Base-by-base conservation (phyloP, 1,140 invertebrate species). In the Solenopsis invicta region DNA sequence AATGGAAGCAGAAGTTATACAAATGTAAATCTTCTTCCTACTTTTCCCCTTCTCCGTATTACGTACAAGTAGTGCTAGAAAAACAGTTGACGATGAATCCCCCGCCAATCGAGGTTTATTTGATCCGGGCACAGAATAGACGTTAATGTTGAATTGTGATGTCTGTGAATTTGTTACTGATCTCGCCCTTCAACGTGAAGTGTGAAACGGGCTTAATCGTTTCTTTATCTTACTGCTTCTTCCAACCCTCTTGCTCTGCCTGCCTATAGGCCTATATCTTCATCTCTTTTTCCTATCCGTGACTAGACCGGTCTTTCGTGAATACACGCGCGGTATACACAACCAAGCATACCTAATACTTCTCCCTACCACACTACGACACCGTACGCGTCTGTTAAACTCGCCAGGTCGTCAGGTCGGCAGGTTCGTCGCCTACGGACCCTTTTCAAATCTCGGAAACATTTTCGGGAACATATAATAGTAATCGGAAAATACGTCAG, bases 211-310 rank as follows among this genome's bases (percentile, higher is more conserved):
- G 21, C 61, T 69, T 88, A 89, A 89, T 41, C 69, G n/a, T 80
- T 88, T 88, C 88, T 88, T 88, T 88, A 78, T 89, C 88, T 77
- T 45, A 54, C 34, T 52, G 13, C 50, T 34, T 56, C 72, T 29
- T 80, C 72, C 74, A 50, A 24, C 16, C 54, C 54, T 24, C 77
- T 82, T 48, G 50, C 8, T 41, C n/a, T 37, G 13, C 21, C 77
- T 12, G 2, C 66, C 9, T n/a, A 16, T 8, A 48, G 10, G 1
- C 45, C 52, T 45, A 3, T 29, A 69, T 18, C 8, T 54, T 71
- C 64, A 24, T 78, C 78, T 52, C 69, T 71, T 76, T 76, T 88
- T 59, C 21, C 69, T 61, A 56, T 61, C 52, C 24, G 24, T 34
- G 50, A 41, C 54, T 74, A 84, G 67, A 56, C 80, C 80, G 80